Percentiles rank a stretch among this genome's conserved stretches.
Conservation (phyloP, 2,888 invertebrate species). For the Galeruca laticollis region DNA sequence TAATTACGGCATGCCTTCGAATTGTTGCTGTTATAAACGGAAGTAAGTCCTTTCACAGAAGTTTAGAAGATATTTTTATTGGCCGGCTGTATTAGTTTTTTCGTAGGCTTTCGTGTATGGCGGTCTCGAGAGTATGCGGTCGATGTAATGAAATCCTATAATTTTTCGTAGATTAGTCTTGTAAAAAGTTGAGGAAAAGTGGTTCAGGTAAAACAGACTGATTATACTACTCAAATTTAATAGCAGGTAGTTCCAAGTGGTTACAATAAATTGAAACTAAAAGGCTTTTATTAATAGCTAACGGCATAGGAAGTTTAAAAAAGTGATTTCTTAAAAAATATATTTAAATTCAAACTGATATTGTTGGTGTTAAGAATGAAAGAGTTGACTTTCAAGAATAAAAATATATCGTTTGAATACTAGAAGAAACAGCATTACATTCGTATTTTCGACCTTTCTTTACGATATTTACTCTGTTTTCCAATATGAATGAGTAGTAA, state of each 20-base stretch:
- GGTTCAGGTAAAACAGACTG: not conserved
- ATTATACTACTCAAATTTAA: slow-evolving; percentile 8
- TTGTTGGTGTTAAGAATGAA: too few relatives aligned
- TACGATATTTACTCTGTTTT: too few relatives aligned
- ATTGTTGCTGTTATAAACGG: slow-evolving; percentile 39
- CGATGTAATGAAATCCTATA: slow-evolving; percentile 35
- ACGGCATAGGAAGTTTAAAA: too few relatives aligned
- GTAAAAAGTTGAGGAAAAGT: slow-evolving; percentile 23
- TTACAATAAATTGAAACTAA: not conserved
- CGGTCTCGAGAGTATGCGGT: slow-evolving; percentile 33
- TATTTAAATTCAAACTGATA: too few relatives aligned
- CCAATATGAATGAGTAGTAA: too few relatives aligned
- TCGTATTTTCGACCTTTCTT: too few relatives aligned
- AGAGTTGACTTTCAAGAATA: too few relatives aligned
- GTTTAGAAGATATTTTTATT: slow-evolving; percentile 37
- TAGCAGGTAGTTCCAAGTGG: not conserved
- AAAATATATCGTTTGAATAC: too few relatives aligned
- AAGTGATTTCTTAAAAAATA: too few relatives aligned
- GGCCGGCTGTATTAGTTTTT: slow-evolving; percentile 32
- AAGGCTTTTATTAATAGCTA: slow-evolving; percentile 5
- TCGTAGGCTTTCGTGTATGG: slow-evolving; percentile 29
- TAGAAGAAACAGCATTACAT: too few relatives aligned
- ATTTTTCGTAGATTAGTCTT: slow-evolving; percentile 27
- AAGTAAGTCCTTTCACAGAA: slow-evolving; percentile 36
- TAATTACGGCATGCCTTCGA: slow-evolving; percentile 45